These are phyloP conservation scores for Scyliorhinus canicula DNA, from an alignment of 2,797 vertebrate genomes.

Conservation along the genomic window DNA sequence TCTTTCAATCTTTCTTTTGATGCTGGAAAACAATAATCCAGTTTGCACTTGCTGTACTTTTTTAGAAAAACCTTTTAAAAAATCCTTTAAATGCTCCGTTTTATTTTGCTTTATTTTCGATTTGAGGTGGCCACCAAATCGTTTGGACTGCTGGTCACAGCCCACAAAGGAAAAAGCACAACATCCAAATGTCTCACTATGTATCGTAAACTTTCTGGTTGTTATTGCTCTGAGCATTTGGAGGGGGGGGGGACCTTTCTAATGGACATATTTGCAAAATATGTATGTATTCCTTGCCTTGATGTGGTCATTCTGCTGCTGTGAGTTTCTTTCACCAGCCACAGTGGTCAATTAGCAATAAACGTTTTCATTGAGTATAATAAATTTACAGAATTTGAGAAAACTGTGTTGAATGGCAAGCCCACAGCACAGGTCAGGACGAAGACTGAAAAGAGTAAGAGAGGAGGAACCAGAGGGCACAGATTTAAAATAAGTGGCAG, in stretches of 20 bases:
- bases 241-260: neutral
- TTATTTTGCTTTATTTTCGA: neutral
- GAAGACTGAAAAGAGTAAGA: neutral
- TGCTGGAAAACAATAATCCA: neutral
- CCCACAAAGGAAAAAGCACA: neutral
- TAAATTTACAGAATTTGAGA: neutral
- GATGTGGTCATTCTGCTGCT: neutral
- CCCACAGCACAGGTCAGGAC: neutral
- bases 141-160: neutral
- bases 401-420: neutral
- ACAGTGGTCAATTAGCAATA: neutral
- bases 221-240: neutral
- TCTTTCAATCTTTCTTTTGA: neutral
- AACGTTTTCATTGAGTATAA: neutral
- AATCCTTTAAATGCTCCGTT: neutral
- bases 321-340: neutral
- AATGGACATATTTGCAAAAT: neutral
- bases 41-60: neutral
- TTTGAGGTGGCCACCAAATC: neutral
- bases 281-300: neutral
- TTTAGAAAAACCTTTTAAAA: too few relatives aligned
- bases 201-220: neutral
- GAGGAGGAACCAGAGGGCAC: neutral
- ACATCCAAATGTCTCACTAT: neutral
- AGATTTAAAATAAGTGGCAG: neutral